phyloP scores from a whole-genome alignment of 1,140 invertebrate species.

The Neuroterus valhalla region DNA sequence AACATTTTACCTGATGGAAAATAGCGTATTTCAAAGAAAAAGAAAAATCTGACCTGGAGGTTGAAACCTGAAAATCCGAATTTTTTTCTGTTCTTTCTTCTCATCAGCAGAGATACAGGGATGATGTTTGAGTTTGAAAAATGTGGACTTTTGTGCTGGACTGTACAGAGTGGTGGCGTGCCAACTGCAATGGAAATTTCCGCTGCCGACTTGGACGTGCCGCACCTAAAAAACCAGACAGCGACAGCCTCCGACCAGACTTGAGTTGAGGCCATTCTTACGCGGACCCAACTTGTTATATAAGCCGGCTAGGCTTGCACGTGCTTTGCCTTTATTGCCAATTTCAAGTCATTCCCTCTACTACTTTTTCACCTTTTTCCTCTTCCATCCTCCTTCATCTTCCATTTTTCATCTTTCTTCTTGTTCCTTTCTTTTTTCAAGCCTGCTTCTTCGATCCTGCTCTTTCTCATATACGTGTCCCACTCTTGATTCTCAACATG shows the following conservation, averaged over 20 bases:
- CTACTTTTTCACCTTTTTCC: slow-evolving; percentile 34
- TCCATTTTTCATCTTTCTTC: slow-evolving; percentile 33
- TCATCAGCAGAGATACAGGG: neutral
- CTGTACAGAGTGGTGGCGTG: slow-evolving; percentile 64
- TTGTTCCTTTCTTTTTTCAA: neutral
- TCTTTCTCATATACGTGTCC: neutral
- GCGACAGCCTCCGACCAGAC: slow-evolving; percentile 48
- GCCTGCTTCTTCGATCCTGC: neutral
- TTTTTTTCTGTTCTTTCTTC: neutral
- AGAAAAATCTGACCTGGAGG: too few relatives aligned
- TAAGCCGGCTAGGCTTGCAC: slow-evolving; percentile 50
- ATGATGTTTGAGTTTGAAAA: neutral
- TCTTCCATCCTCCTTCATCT: slow-evolving; percentile 43
- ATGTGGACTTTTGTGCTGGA: slow-evolving; percentile 56
- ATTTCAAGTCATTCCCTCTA: slow-evolving; percentile 47
- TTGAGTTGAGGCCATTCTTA: slow-evolving; percentile 52
- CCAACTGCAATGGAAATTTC: slow-evolving; percentile 71
- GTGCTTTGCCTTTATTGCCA: slow-evolving; percentile 46
- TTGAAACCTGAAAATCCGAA: too few relatives aligned
- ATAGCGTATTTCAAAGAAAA: too few relatives aligned
- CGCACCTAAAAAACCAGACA: slow-evolving; percentile 64
- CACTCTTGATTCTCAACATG: neutral
- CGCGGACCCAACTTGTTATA: slow-evolving; percentile 51
- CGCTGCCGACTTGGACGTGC: slow-evolving; percentile 57
- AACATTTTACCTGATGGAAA: too few relatives aligned